Evolutionary conservation across 2,888 invertebrate species (phyloP).

Genomic region (Allophyes oxyacanthae): DNA sequence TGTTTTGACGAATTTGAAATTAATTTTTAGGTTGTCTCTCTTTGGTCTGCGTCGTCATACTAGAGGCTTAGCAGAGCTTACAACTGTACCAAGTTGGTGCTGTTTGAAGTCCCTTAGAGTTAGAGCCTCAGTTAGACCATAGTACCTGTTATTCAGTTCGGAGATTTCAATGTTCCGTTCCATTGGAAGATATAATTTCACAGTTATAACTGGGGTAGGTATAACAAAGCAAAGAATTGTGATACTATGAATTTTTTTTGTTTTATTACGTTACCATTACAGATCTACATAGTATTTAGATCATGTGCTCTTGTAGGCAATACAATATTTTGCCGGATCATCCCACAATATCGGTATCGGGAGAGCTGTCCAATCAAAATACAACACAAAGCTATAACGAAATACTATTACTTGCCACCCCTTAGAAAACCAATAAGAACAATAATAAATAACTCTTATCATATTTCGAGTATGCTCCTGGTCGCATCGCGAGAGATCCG

Average conservation of each 20-base stretch:
- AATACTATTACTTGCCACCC: conserved; percentile 75
- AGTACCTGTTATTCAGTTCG: conserved; percentile 2
- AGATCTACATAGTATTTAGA: no score
- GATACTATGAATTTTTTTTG: no score
- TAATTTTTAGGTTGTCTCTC: no score
- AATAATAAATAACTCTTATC: conserved; percentile 90
- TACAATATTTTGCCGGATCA: neutral
- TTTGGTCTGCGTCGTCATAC: conserved; percentile 1
- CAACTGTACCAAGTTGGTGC: conserved; percentile 36
- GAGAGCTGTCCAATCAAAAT: conserved; percentile 50
- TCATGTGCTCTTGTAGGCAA: no score
- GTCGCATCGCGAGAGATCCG: conserved; percentile 89
- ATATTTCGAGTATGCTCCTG: conserved; percentile 90
- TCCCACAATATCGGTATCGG: conserved; percentile 18
- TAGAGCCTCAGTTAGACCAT: no score
- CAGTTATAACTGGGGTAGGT: no score
- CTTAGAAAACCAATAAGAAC: conserved; percentile 89
- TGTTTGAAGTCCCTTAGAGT: no score
- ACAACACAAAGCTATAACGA: conserved; percentile 59
- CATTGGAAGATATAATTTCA: no score
- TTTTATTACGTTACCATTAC: no score
- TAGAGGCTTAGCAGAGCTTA: conserved; percentile 47
- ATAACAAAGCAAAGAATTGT: no score
- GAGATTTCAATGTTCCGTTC: conserved; percentile 16
- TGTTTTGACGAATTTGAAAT: no score